A percentile compares a stretch with the other conserved stretches of the same genome.
These are phyloP conservation scores for Acipenser ruthenus DNA, from an alignment of 2,797 vertebrate genomes.

Conservation along the genomic window DNA sequence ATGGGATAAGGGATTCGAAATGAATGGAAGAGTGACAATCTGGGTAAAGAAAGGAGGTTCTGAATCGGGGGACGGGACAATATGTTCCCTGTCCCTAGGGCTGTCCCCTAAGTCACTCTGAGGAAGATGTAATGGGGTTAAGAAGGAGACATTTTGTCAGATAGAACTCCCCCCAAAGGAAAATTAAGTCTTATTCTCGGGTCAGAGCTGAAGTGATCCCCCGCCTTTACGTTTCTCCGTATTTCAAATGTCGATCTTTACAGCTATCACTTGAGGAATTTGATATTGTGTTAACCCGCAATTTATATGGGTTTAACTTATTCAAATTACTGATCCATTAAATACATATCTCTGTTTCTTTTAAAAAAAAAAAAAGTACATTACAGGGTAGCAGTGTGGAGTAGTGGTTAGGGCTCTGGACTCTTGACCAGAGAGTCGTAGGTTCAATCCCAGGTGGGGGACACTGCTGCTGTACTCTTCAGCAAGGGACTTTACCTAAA, in stretches of 20 bases:
- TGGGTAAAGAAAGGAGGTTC: constrained; percentile 38
- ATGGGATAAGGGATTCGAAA: constrained; percentile 17
- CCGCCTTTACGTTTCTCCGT: too few relatives aligned
- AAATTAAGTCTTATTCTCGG: not conserved
- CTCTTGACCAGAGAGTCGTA: too few relatives aligned
- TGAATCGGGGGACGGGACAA: constrained; percentile 31
- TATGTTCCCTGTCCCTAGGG: constrained; percentile 31
- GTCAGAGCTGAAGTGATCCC: too few relatives aligned
- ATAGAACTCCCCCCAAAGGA: constrained; percentile 3
- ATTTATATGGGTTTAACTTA: not conserved
- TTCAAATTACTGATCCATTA: not conserved
- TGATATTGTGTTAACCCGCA: not conserved
- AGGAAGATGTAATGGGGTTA: constrained; percentile 14
- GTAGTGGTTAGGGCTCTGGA: too few relatives aligned
- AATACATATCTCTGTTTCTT: not conserved
- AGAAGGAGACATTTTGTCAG: not conserved
- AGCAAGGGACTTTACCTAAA: too few relatives aligned
- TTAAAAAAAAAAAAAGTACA: too few relatives aligned
- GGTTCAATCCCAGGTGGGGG: too few relatives aligned
- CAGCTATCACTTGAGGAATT: not conserved
- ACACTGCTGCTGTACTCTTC: too few relatives aligned
- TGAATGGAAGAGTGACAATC: constrained; percentile 20
- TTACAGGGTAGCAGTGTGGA: too few relatives aligned
- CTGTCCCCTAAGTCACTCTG: constrained; percentile 6
- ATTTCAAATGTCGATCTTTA: not conserved